Evolutionary conservation across 2,888 invertebrate species (phyloP).

Genomic region (Chaetoderma sp.): DNA sequence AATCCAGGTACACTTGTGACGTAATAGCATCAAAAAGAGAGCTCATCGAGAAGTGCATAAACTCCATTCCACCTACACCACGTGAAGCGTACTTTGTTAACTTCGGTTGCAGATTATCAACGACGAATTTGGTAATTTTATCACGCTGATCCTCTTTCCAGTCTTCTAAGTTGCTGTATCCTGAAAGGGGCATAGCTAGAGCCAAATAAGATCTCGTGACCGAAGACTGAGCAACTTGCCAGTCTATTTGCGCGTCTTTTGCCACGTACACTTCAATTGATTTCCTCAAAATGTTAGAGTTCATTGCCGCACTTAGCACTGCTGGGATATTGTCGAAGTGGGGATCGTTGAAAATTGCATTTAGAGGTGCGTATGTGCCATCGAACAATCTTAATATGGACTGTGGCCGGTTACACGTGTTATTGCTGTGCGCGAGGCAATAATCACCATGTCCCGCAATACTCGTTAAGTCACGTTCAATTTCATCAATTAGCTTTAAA

Average conservation of each 20-base stretch:
- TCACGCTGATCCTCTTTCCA: slow-evolving; percentile 36
- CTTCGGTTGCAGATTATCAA: slow-evolving; percentile 29
- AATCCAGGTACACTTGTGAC: slow-evolving; percentile 44
- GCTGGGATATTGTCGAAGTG: slow-evolving; percentile 41
- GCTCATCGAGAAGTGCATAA: slow-evolving; percentile 45
- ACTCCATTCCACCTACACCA: slow-evolving; percentile 23
- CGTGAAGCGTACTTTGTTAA: slow-evolving; percentile 20
- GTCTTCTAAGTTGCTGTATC: slow-evolving; percentile 21
- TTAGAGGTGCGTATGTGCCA: slow-evolving; percentile 39
- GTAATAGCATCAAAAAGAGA: slow-evolving; percentile 6
- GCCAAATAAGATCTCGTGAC: slow-evolving; percentile 40
- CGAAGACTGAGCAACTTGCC: slow-evolving; percentile 18
- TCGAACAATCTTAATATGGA: slow-evolving; percentile 52
- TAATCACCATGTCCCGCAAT: slow-evolving; percentile 32
- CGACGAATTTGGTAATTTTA: slow-evolving; percentile 29
- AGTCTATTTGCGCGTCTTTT: slow-evolving; percentile 31
- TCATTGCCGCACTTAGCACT: slow-evolving; percentile 42
- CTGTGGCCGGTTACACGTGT: slow-evolving; percentile 35
- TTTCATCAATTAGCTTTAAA: slow-evolving; percentile 41
- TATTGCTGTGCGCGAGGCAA: slow-evolving; percentile 33
- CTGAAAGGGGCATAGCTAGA: slow-evolving; percentile 41
- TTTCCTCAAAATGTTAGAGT: slow-evolving; percentile 34
- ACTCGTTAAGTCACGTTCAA: slow-evolving; percentile 40
- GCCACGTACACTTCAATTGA: slow-evolving; percentile 42
- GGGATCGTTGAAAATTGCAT: slow-evolving; percentile 46